phyloP scores from a whole-genome alignment of 92 coral and sea anemone genomes.

The Parazoanthus darwini region DNA sequence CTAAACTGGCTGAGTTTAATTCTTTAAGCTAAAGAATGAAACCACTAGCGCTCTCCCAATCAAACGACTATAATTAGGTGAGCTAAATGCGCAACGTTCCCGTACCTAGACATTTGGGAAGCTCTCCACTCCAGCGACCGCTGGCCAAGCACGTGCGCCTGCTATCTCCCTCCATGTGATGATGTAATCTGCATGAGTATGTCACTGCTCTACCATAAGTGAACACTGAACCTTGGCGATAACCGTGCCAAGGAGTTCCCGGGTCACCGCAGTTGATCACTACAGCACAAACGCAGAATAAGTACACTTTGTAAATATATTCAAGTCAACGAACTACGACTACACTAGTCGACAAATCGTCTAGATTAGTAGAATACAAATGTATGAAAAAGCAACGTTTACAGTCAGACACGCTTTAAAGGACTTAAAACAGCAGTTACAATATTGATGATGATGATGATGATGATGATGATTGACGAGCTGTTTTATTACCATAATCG shows the following conservation, averaged over 20 bases:
- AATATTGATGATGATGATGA: no score
- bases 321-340: no score
- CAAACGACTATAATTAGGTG: no score
- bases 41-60: no score
- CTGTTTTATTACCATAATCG: no score
- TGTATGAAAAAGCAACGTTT: no score
- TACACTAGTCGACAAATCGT: background rate
- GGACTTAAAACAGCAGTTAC: background rate
- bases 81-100: background rate
- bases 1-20: background rate
- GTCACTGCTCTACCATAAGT: constrained; percentile 59
- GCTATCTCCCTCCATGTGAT: constrained; percentile 87
- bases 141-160: constrained; percentile 67
- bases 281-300: constrained; percentile 16
- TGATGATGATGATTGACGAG: no score
- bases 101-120: constrained; percentile 88
- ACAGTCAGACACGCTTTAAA: background rate
- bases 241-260: constrained; percentile 95
- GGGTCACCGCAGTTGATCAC: constrained; percentile 96
- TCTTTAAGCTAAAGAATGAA: background rate
- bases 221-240: constrained; percentile 73
- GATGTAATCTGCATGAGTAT: constrained; percentile 78
- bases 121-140: constrained; percentile 90
- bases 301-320: no score
- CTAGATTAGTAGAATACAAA: background rate